These are phyloP conservation scores for Ceyx cyanopectus DNA, from an alignment of 2,113 vertebrate genomes.

Conservation along the genomic window DNA sequence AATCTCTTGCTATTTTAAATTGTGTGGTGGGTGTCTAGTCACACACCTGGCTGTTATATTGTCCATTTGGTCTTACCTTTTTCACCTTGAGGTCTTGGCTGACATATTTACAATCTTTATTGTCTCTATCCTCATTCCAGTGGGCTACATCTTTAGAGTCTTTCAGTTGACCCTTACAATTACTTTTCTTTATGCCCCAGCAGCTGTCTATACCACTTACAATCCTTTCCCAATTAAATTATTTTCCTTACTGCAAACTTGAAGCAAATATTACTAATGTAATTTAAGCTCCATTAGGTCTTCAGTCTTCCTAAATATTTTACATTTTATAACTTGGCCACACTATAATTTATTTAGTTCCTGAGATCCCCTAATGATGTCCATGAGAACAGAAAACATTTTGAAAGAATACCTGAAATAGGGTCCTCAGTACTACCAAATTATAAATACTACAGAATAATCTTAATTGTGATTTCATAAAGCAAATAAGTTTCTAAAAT, in stretches of 20 bases:
- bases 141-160: background rate
- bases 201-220: background rate
- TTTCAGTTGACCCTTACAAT: background rate
- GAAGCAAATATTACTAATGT: background rate
- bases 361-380: background rate
- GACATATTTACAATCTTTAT: background rate
- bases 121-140: background rate
- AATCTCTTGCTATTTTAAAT: background rate
- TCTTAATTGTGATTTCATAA: background rate
- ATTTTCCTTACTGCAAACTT: background rate
- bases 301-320: background rate
- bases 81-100: background rate
- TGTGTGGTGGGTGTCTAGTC: background rate
- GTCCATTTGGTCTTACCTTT: background rate
- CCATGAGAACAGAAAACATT: background rate
- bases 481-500: background rate
- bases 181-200: background rate
- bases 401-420: background rate
- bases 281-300: background rate
- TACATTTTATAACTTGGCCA: background rate
- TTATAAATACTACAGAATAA: background rate
- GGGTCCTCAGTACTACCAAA: background rate
- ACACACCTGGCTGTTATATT: background rate
- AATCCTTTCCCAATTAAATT: background rate
- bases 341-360: background rate